phyloP scores from a whole-genome alignment of 35 echinoderm and acorn worm genomes.

The Apostichopus japonicus region DNA sequence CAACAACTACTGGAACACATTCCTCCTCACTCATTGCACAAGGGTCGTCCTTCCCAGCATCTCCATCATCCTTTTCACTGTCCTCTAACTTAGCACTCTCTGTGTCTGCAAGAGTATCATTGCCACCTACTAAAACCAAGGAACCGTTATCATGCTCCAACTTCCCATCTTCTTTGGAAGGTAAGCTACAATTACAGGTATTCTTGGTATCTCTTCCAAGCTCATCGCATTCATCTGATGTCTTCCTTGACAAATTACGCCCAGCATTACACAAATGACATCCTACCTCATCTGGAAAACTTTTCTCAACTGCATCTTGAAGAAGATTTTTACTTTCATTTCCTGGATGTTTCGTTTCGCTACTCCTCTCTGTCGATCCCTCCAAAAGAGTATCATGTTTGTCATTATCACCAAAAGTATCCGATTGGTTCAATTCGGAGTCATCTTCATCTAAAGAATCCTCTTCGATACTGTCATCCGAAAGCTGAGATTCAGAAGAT shows the following conservation, averaged over 20 bases:
- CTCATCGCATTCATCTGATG: background rate
- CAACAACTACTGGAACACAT: background rate
- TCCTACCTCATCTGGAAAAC: background rate
- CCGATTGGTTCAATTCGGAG: background rate
- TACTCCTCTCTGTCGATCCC: background rate
- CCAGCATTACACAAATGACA: background rate
- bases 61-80: background rate
- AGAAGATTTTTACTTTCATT: background rate
- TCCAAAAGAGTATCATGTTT: background rate
- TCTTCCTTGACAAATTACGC: background rate
- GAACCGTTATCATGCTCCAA: background rate
- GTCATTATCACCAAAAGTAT: background rate
- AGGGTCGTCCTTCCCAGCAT: background rate
- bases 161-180: background rate
- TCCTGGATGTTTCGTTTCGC: background rate
- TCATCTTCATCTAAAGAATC: slow-evolving; percentile 9
- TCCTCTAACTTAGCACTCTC: background rate
- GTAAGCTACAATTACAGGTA: background rate
- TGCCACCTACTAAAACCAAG: background rate
- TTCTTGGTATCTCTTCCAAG: background rate
- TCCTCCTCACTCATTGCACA: background rate
- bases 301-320: background rate
- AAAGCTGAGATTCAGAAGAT: background rate
- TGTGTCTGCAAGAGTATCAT: background rate
- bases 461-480: background rate